These are phyloP conservation scores for Epizoanthus illoricatus DNA, from an alignment of 92 coral and sea anemone species.

Conservation along the genomic window DNA sequence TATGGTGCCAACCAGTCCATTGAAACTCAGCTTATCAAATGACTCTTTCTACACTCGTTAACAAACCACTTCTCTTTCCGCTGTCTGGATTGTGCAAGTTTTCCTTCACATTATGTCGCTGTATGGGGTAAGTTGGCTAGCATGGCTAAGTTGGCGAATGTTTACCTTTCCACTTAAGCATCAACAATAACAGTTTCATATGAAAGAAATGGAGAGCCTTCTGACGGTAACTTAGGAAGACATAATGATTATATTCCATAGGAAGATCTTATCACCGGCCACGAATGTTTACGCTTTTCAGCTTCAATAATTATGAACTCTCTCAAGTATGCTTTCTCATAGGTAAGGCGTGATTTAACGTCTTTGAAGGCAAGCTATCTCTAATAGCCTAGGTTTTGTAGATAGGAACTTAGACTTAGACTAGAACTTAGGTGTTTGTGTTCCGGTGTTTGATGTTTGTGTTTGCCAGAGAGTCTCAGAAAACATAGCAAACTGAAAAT, in stretches of 20 bases:
- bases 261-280: no score
- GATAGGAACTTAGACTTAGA: background rate
- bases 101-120: background rate
- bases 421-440: background rate
- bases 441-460: no score
- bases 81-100: background rate
- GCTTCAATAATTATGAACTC: no score
- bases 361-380: background rate
- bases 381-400: background rate
- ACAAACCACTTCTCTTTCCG: constrained; percentile 1
- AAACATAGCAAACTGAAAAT: background rate
- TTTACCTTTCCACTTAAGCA: constrained; percentile 1
- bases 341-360: background rate
- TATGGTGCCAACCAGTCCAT: background rate
- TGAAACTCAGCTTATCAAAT: background rate
- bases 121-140: constrained; percentile 21
- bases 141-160: background rate
- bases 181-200: background rate
- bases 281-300: no score
- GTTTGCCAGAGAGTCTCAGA: background rate
- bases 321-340: background rate
- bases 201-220: background rate
- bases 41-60: constrained; percentile 9
- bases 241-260: no score
- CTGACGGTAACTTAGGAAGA: background rate